Evolutionary conservation across 1,140 invertebrate species (phyloP).

Genomic region (Conopomorpha cramerella): DNA sequence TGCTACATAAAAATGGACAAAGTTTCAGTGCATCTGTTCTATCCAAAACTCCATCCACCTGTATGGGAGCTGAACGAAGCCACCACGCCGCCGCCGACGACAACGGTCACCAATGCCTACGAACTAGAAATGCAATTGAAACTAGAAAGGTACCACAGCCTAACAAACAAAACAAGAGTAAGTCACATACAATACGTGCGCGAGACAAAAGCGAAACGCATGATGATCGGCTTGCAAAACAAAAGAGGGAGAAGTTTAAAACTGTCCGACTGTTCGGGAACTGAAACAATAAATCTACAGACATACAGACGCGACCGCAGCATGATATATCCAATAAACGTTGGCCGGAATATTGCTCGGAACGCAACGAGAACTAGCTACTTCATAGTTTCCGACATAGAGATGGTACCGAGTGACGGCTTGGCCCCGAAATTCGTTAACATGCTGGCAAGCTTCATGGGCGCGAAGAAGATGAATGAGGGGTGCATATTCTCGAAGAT

Average conservation of each 20-base stretch:
- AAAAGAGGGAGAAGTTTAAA: conserved; percentile 15
- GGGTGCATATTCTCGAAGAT: conserved; percentile 52
- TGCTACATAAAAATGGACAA: conserved; percentile 70
- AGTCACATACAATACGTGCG: conserved; percentile 36
- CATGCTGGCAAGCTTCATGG: conserved; percentile 62
- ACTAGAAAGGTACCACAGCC: conserved; percentile 27
- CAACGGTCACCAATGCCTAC: conserved; percentile 18
- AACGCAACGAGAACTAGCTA: conserved; percentile 64
- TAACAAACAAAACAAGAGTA: conserved; percentile 30
- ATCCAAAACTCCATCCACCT: conserved; percentile 48
- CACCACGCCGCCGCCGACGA: conserved; percentile 16
- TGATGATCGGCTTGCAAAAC: conserved; percentile 23
- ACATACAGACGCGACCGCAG: conserved; percentile 60
- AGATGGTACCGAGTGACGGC: conserved; percentile 71
- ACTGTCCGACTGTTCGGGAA: conserved; percentile 39
- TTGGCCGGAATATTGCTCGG: conserved; percentile 73
- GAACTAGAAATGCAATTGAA: conserved; percentile 23
- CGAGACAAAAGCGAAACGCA: conserved; percentile 34
- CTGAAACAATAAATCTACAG: conserved; percentile 26
- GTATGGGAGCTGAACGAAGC: conserved; percentile 14
- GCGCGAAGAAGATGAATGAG: conserved; percentile 34
- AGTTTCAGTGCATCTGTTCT: conserved; percentile 73
- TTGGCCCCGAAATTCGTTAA: conserved; percentile 66
- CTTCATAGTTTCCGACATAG: conserved; percentile 78
- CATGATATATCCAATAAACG: conserved; percentile 77